Evolutionary conservation across 2,797 vertebrate species (phyloP), one percentile per base, ranked within the genome.

Genomic region (Pachyuromys duprasi): DNA sequence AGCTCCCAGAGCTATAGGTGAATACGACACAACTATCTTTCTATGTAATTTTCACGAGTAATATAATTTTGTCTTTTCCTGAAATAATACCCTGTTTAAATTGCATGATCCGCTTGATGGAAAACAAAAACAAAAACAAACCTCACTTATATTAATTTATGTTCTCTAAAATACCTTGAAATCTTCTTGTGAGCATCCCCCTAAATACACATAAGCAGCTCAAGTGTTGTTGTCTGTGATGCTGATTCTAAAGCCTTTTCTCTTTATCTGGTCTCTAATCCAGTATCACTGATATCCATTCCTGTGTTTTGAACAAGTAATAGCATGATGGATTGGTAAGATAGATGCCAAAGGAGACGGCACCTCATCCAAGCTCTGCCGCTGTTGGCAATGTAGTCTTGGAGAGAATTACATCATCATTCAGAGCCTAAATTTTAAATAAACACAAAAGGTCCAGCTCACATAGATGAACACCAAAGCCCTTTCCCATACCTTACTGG

Each of bases 121-220:
- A 69, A 45, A 45, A 12, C 11, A 28, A 3, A 45, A 45, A 12
- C 11, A 28, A 3, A 14, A n/a, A 33, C 28, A 39, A 62, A 62
- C 36, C 55, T 39, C 57, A 81, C n/a, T 81, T 76, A 49, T 18
- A 57, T 45, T 45, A 45, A 28, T 45, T 94, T 5, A 31, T 63
- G 31, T 62, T 86, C 79, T 81, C 49, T 90, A 60, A 67, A 91
- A 36, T 93, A 75, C 49, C 13, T 84, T 84, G 28, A 89, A 95
- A 93, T 84, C 83, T 84, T 69, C 33, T 88, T 82, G 49, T n/a
- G 78, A 75, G 28, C 49, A 91, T 42, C 39, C 15, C 17, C 18
- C 28, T 42, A 83, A 83, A 49, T 9, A 65, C 39, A 79, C 79
- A 86, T 78, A 63, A 78, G 65, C 67, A 69, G 69, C 28, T 14